These are phyloP conservation scores for Tetragonisca angustula DNA, from an alignment of 2,888 invertebrate species.

Conservation along the genomic window DNA sequence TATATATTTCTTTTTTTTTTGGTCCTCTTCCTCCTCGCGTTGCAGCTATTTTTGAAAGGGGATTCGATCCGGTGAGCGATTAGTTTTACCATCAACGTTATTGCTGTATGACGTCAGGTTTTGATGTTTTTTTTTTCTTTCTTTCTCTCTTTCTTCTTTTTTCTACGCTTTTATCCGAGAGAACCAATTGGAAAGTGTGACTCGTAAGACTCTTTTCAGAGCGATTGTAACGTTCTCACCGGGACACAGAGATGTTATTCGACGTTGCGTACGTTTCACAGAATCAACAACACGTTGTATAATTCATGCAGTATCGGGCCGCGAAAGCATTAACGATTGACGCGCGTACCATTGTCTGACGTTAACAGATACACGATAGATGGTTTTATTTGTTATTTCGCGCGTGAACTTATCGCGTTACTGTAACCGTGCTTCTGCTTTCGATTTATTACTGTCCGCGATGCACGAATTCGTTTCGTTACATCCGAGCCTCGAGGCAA, in stretches of 20 bases:
- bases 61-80: not conserved
- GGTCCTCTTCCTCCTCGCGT: not conserved
- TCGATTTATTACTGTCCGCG: not conserved
- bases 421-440: not conserved
- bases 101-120: not conserved
- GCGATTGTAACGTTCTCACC: not conserved
- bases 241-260: too few species aligned
- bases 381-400: not conserved
- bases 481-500: too few species aligned
- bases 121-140: not conserved
- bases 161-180: not conserved
- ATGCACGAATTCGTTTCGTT: not conserved
- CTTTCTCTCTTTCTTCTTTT: too few species aligned
- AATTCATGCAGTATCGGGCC: not conserved
- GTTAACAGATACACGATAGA: not conserved
- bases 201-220: not conserved
- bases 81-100: not conserved
- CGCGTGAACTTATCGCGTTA: too few species aligned
- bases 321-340: not conserved
- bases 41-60: slow-evolving; percentile 15
- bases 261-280: not conserved
- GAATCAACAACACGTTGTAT: too few species aligned
- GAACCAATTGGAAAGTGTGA: not conserved
- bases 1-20: too few species aligned
- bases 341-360: not conserved